Conservation (phyloP, 2,888 invertebrate species). For the Hofmannophila pseudospretella region DNA sequence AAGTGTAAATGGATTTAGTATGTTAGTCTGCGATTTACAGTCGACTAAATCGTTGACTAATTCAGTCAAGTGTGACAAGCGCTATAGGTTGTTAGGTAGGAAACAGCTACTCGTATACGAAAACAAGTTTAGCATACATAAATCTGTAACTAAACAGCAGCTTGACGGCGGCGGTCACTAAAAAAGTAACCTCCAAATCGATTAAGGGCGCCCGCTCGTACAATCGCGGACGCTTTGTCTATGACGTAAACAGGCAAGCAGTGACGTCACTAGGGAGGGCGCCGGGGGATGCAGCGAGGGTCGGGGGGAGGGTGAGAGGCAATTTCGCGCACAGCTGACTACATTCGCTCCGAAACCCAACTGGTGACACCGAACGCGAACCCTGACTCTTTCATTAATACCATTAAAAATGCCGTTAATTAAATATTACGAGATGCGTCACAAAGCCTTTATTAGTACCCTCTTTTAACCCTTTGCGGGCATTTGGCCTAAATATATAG, state of each 20-base stretch:
- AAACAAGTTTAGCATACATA: too few species aligned
- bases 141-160: conserved; percentile 2
- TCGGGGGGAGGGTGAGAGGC: conserved; percentile 37
- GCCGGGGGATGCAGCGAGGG: conserved; percentile 31
- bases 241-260: conserved; percentile 61
- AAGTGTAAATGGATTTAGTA: too few species aligned
- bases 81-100: too few species aligned
- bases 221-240: conserved; percentile 55
- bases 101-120: too few species aligned
- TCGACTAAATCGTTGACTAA: too few species aligned
- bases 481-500: too few species aligned
- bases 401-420: conserved; percentile 20
- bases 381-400: conserved; percentile 25
- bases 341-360: conserved; percentile 44
- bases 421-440: conserved; percentile 9
- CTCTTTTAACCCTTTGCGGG: too few species aligned
- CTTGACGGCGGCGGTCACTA: conserved; percentile 4
- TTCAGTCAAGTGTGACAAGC: too few species aligned
- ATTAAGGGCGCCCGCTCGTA: conserved; percentile 58
- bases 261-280: conserved; percentile 60
- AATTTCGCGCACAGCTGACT: conserved; percentile 70
- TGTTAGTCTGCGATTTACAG: too few species aligned
- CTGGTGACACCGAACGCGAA: conserved; percentile 18
- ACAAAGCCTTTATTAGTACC: not conserved
- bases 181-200: conserved; percentile 53